A percentile compares a stretch with the other conserved stretches of the same genome.
Conservation (phyloP, 2,113 vertebrate genomes). For the Hoplias malabaricus region DNA sequence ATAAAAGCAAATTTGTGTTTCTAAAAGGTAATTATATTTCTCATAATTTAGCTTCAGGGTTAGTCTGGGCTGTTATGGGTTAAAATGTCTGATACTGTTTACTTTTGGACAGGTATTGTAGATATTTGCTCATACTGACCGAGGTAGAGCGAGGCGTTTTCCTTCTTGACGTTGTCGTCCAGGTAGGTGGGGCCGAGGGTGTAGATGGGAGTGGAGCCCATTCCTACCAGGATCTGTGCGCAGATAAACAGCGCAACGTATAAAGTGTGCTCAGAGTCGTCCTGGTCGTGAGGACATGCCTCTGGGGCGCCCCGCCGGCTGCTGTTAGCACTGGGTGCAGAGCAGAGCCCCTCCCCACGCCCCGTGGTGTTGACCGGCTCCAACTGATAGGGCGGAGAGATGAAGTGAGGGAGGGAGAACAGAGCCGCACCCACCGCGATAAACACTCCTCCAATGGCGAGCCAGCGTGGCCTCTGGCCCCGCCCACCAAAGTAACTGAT, state of each 20-base stretch:
- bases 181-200: constrained; percentile 97
- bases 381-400: constrained; percentile 93
- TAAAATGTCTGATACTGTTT: too few relatives aligned
- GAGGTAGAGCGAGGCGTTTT: constrained; percentile 94
- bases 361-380: constrained; percentile 86
- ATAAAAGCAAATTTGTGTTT: too few relatives aligned
- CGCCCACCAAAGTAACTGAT: constrained; percentile 97
- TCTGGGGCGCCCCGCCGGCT: constrained; percentile 73
- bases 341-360: constrained; percentile 85
- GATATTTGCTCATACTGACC: too few relatives aligned
- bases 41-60: too few relatives aligned
- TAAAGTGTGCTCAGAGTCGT: constrained; percentile 87
- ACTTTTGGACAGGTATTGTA: too few relatives aligned
- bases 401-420: constrained; percentile 96
- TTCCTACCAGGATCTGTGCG: constrained; percentile 95
- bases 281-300: constrained; percentile 79
- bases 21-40: too few relatives aligned
- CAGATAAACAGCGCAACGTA: constrained; percentile 94
- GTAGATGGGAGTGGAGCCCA: constrained; percentile 98
- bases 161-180: constrained; percentile 98
- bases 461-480: constrained; percentile 91
- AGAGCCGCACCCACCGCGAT: constrained; percentile 90
- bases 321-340: constrained; percentile 70
- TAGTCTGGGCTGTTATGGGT: too few relatives aligned
- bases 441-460: constrained; percentile 88